Percentiles rank a stretch among this genome's conserved stretches.
Evolutionary conservation across 1,140 invertebrate genomes (phyloP).

Genomic region (Holotrichia oblita): DNA sequence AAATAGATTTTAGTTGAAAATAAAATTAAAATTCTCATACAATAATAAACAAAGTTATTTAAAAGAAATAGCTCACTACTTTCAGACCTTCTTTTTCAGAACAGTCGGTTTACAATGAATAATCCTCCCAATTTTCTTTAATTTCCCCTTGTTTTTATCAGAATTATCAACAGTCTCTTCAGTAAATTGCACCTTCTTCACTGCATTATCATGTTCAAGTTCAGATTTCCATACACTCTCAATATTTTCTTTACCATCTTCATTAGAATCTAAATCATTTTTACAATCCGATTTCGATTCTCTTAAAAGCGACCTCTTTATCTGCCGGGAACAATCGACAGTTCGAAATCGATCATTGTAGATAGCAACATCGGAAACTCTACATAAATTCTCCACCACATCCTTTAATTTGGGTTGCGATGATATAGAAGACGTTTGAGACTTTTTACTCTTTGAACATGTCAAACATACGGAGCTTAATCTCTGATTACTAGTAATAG

Average conservation of each 20-base stretch:
- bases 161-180: conserved; percentile 11
- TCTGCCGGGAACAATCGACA: not conserved
- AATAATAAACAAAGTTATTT: too few species aligned
- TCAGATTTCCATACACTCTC: not conserved
- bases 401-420: not conserved
- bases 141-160: not conserved
- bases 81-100: conserved; percentile 1
- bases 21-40: too few species aligned
- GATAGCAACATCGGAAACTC: not conserved
- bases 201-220: not conserved
- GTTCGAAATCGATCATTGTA: not conserved
- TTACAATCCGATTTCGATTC: not conserved
- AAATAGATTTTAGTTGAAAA: too few species aligned
- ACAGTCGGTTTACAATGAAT: conserved; percentile 12
- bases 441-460: not conserved
- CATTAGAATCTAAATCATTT: not conserved
- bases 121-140: not conserved
- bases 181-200: not conserved
- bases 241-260: conserved; percentile 6
- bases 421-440: too few species aligned
- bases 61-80: not conserved
- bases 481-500: not conserved
- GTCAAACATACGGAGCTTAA: not conserved
- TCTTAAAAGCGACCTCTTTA: not conserved
- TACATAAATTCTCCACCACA: not conserved